Percentiles rank a stretch among this genome's conserved stretches.
These are phyloP conservation scores for Herminia tarsipennalis DNA, from an alignment of 2,888 invertebrate species.

Conservation along the genomic window DNA sequence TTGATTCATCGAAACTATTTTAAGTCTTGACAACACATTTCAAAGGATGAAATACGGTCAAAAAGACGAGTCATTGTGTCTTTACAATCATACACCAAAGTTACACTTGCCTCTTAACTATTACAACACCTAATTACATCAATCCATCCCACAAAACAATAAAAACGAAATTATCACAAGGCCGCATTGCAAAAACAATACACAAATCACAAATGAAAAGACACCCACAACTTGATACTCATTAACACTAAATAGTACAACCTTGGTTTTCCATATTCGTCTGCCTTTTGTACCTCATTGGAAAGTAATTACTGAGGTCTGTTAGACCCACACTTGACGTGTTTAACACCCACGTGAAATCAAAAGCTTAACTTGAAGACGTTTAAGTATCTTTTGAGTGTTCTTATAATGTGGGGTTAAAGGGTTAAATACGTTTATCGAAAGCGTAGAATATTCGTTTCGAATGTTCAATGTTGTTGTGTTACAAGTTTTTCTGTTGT, in stretches of 20 bases:
- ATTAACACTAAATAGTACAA: constrained; percentile 47
- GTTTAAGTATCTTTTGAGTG: constrained; percentile 59
- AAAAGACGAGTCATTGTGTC: background rate
- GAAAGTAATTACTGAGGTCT: constrained; percentile 69
- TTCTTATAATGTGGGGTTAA: constrained; percentile 47
- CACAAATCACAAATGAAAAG: constrained; percentile 44
- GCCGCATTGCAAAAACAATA: constrained; percentile 45
- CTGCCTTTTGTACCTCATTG: constrained; percentile 56
- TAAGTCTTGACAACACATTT: background rate
- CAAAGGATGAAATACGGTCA: background rate
- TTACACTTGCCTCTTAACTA: constrained; percentile 6
- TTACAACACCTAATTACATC: constrained; percentile 14
- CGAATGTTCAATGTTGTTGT: background rate
- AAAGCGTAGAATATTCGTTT: background rate
- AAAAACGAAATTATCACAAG: constrained; percentile 41
- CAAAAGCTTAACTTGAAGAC: constrained; percentile 55
- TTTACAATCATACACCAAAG: background rate
- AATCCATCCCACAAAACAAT: constrained; percentile 34
- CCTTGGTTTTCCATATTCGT: constrained; percentile 47
- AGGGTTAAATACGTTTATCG: constrained; percentile 2
- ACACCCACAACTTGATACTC: constrained; percentile 48
- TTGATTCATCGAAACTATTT: too few species aligned
- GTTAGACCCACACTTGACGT: constrained; percentile 59
- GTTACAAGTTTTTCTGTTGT: too few species aligned
- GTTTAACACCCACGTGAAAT: constrained; percentile 57